Percentiles rank a stretch among this genome's conserved stretches.
Conservation (phyloP, 2,797 vertebrate species). For the Myiotriccus ornatus region DNA sequence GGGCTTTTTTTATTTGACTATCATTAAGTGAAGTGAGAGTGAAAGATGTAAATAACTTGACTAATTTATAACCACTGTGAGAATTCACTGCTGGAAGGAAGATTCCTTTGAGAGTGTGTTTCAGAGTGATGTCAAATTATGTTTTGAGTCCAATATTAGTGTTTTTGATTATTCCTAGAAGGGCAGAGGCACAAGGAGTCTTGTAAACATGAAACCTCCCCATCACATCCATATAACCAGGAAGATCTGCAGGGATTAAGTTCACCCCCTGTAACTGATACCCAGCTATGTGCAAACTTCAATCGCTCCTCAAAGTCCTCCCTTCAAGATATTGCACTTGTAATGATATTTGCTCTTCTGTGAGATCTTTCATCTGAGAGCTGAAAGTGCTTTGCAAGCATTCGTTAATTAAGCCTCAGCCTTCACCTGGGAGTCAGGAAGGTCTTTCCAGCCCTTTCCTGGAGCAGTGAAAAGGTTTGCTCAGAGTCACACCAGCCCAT, state of each 20-base stretch:
- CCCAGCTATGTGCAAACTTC: neutral
- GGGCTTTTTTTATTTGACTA: neutral
- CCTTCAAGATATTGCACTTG: neutral
- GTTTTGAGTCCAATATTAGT: neutral
- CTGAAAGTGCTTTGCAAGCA: neutral
- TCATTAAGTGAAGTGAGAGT: conserved; percentile 25
- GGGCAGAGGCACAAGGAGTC: neutral
- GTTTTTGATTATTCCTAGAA: neutral
- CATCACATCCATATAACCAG: accelerated
- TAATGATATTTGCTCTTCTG: neutral
- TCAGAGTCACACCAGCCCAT: neutral
- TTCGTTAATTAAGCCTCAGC: neutral
- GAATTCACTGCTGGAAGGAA: neutral
- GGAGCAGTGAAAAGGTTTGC: neutral
- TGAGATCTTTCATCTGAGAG: neutral
- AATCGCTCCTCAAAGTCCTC: neutral
- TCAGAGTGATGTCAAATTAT: neutral
- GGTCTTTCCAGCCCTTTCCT: neutral
- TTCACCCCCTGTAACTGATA: neutral
- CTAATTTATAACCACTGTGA: conserved; percentile 1
- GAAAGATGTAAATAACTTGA: conserved; percentile 46
- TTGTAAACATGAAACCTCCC: neutral
- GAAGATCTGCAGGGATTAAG: neutral
- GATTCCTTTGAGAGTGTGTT: neutral
- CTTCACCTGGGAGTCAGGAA: neutral